A percentile compares a stretch with the other conserved stretches of the same genome.
These are phyloP conservation scores for Lepidurus arcticus DNA, from an alignment of 1,140 invertebrate genomes.

Conservation along the genomic window DNA sequence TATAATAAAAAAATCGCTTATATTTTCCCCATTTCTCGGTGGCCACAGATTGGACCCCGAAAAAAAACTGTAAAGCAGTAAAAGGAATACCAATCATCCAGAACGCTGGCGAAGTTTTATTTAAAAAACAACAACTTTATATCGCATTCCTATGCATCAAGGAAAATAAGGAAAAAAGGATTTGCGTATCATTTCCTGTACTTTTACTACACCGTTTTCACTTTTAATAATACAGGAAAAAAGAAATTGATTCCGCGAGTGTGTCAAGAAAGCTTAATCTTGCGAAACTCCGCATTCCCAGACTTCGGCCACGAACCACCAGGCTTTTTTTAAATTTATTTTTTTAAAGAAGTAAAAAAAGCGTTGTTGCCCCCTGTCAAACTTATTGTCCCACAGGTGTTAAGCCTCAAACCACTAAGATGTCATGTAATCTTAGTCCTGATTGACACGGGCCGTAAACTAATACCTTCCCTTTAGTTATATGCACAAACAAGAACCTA, in stretches of 20 bases:
- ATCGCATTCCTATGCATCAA: neutral
- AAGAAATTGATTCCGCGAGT: neutral
- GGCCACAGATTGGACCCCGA: neutral
- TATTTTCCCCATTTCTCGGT: neutral
- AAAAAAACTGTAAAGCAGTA: neutral
- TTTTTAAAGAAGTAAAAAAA: no score
- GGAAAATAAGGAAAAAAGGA: neutral
- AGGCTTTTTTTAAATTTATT: neutral
- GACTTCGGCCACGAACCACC: neutral
- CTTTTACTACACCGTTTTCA: neutral
- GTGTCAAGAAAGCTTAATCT: neutral
- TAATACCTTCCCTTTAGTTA: neutral
- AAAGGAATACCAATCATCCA: slow-evolving; percentile 6
- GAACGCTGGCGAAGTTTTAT: neutral
- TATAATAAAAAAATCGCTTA: neutral
- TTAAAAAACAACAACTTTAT: neutral
- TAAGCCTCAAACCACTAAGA: neutral
- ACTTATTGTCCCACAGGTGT: neutral
- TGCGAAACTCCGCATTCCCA: neutral
- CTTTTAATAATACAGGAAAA: neutral
- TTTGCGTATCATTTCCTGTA: neutral
- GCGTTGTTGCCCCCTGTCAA: no score
- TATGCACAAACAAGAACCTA: neutral
- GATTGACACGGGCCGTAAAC: neutral
- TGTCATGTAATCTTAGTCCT: neutral